Conservation (phyloP, 2,797 vertebrate genomes). For the Xiphophorus birchmanni region DNA sequence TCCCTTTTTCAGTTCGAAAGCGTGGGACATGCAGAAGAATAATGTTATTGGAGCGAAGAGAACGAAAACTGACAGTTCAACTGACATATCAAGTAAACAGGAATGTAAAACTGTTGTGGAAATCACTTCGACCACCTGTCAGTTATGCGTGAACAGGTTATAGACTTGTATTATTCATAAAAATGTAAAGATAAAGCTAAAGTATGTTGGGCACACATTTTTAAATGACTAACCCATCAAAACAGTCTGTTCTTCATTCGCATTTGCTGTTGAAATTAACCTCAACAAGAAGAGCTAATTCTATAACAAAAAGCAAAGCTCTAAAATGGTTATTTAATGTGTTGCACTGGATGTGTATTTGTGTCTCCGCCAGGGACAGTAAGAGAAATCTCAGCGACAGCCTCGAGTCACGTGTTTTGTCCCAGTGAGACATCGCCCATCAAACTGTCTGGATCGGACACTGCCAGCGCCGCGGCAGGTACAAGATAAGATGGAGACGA, state of each 20-base stretch:
- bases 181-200: not conserved
- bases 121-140: not conserved
- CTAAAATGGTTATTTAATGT: not conserved
- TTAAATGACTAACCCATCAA: not conserved
- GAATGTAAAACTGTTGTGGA: too few species aligned
- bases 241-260: not conserved
- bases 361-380: slow-evolving; percentile 15
- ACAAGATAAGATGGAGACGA: slow-evolving; percentile 42
- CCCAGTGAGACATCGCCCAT: slow-evolving; percentile 49
- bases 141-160: not conserved
- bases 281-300: not conserved
- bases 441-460: slow-evolving; percentile 56
- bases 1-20: too few species aligned
- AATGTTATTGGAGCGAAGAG: too few species aligned
- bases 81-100: too few species aligned
- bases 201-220: not conserved
- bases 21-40: too few species aligned
- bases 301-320: not conserved
- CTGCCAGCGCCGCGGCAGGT: slow-evolving; percentile 40
- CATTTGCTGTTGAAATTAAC: not conserved
- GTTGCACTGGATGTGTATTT: not conserved
- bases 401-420: slow-evolving; percentile 29
- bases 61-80: too few species aligned
- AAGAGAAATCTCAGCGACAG: slow-evolving; percentile 20
- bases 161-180: not conserved